phyloP scores from a whole-genome alignment of 2,113 vertebrate species.

The Anhinga anhinga region DNA sequence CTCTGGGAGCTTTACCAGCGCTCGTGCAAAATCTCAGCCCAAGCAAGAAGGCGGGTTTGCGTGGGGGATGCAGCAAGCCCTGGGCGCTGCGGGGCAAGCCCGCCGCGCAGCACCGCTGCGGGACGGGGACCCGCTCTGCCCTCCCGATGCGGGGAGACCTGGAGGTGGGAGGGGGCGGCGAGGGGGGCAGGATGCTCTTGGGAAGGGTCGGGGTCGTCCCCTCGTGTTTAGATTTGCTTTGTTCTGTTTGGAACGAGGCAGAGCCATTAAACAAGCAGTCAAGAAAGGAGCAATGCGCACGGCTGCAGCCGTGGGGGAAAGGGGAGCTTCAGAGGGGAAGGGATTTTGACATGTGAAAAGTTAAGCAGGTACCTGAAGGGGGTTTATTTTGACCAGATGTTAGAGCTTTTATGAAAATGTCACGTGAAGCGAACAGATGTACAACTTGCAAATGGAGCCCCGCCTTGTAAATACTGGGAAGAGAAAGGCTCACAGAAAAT shows the following conservation, averaged over 20 bases:
- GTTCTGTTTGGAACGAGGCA: not conserved
- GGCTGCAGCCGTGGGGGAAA: not conserved
- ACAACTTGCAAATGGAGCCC: constrained; percentile 72
- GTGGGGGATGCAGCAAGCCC: not conserved
- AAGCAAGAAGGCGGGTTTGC: not conserved
- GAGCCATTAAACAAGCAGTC: not conserved
- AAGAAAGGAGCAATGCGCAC: not conserved
- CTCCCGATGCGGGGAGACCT: not conserved
- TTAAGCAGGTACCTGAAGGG: constrained; percentile 86
- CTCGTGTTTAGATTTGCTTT: not conserved
- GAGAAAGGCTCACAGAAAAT: constrained; percentile 57
- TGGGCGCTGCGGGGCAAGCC: not conserved
- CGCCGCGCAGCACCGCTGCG: not conserved
- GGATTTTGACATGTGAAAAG: constrained; percentile 81
- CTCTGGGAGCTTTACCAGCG: not conserved
- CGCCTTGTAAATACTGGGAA: constrained; percentile 70
- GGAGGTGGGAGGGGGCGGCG: not conserved
- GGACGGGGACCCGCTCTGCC: not conserved
- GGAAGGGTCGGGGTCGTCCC: not conserved
- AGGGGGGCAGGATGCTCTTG: not conserved
- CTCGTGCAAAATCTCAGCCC: not conserved
- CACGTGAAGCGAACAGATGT: constrained; percentile 92
- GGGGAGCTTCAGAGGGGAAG: constrained; percentile 2
- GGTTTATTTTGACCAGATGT: constrained; percentile 93
- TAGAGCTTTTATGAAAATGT: constrained; percentile 82